phyloP scores from a whole-genome alignment of 2,797 vertebrate genomes.

The Geotrypetes seraphini region DNA sequence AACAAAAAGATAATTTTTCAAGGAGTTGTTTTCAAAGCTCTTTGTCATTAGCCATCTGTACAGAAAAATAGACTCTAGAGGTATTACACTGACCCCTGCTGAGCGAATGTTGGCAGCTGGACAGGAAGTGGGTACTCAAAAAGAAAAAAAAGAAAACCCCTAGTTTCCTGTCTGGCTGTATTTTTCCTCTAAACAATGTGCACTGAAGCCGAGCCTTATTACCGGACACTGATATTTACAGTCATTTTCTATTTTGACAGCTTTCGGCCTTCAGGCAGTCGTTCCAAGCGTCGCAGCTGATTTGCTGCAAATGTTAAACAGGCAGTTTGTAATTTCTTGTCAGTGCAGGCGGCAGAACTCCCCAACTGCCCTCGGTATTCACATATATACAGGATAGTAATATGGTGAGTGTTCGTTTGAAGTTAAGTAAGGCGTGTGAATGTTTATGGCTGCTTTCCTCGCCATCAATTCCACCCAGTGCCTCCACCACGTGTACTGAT shows the following conservation, averaged over 20 bases:
- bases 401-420: background rate
- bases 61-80: background rate
- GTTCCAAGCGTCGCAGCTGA: slow-evolving; percentile 24
- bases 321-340: slow-evolving; percentile 31
- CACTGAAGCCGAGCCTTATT: slow-evolving; percentile 6
- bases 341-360: slow-evolving; percentile 16
- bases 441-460: too few species aligned
- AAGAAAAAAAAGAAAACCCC: too few species aligned
- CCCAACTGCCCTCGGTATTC: slow-evolving; percentile 14
- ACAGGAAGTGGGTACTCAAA: background rate
- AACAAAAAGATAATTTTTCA: too few species aligned
- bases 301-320: slow-evolving; percentile 31
- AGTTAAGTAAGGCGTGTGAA: too few species aligned
- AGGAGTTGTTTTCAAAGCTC: too few species aligned
- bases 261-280: slow-evolving; percentile 21
- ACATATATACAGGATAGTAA: slow-evolving; percentile 7
- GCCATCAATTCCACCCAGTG: too few species aligned
- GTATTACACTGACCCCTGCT: background rate
- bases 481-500: too few species aligned
- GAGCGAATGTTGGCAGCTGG: slow-evolving; percentile 14
- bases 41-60: too few species aligned
- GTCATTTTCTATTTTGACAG: slow-evolving; percentile 33
- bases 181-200: slow-evolving; percentile 3
- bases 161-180: background rate
- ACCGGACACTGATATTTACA: slow-evolving; percentile 19